A percentile compares a stretch with the other conserved stretches of the same genome.
These are phyloP conservation scores for Agrenia bidenticulata DNA, from an alignment of 2,888 invertebrate species.

Conservation along the genomic window DNA sequence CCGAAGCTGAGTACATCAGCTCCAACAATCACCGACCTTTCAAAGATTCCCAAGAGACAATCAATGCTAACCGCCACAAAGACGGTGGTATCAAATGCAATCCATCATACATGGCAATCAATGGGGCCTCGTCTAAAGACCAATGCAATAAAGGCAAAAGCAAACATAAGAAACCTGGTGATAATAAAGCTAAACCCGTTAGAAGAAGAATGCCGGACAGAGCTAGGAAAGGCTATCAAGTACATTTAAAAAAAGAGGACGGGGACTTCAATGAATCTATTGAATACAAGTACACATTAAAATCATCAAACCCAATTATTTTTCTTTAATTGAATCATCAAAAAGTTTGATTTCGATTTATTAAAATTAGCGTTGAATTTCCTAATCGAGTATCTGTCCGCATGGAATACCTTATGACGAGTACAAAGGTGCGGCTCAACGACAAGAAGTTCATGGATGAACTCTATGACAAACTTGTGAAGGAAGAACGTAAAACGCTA, in stretches of 20 bases:
- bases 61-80: too few species aligned
- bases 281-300: neutral
- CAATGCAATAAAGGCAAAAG: too few species aligned
- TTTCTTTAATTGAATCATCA: neutral
- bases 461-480: slow-evolving; percentile 28
- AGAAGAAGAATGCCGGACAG: too few species aligned
- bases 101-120: too few species aligned
- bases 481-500: slow-evolving; percentile 26
- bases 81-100: too few species aligned
- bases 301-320: too few species aligned
- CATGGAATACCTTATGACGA: slow-evolving; percentile 38
- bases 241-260: neutral
- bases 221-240: neutral
- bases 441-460: slow-evolving; percentile 34
- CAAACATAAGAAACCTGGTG: too few species aligned
- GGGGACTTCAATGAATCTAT: neutral
- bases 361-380: slow-evolving; percentile 18
- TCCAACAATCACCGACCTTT: too few species aligned
- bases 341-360: neutral
- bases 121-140: too few species aligned
- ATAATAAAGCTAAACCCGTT: too few species aligned
- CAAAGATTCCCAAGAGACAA: too few species aligned
- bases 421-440: slow-evolving; percentile 34
- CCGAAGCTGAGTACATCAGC: too few species aligned
- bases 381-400: slow-evolving; percentile 36